These are phyloP conservation scores for Thyatira batis DNA, from an alignment of 2,888 invertebrate genomes.

Conservation along the genomic window DNA sequence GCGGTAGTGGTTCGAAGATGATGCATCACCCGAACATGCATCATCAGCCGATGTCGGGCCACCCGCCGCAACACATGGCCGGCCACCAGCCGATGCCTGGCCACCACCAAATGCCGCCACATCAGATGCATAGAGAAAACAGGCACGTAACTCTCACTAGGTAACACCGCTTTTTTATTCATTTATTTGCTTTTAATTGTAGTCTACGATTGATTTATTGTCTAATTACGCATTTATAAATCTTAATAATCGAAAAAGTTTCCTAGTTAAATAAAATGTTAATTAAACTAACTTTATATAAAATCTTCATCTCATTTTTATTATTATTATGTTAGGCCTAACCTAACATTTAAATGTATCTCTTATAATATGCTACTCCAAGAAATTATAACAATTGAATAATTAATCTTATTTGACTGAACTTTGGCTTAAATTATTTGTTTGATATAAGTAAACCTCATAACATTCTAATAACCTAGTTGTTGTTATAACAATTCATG, in stretches of 20 bases:
- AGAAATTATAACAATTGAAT: too few species aligned
- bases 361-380: too few species aligned
- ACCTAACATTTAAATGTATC: too few species aligned
- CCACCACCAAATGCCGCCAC: constrained; percentile 86
- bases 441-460: too few species aligned
- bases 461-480: too few species aligned
- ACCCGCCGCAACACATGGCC: constrained; percentile 76
- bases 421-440: too few species aligned
- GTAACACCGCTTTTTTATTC: constrained; percentile 69
- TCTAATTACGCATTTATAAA: not conserved
- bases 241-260: not conserved
- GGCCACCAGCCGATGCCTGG: constrained; percentile 71
- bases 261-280: not conserved
- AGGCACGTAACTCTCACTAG: constrained; percentile 80
- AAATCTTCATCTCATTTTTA: too few species aligned
- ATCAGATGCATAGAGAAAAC: constrained; percentile 85
- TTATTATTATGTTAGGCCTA: too few species aligned
- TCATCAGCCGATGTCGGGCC: constrained; percentile 80
- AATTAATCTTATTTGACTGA: too few species aligned
- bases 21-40: constrained; percentile 83
- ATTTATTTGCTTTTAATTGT: constrained; percentile 47
- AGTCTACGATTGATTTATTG: not conserved
- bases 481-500: too few species aligned
- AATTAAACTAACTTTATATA: too few species aligned
- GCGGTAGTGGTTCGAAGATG: constrained; percentile 68